Evolutionary conservation across 2,888 invertebrate species (phyloP).

Genomic region (Melieria picta): DNA sequence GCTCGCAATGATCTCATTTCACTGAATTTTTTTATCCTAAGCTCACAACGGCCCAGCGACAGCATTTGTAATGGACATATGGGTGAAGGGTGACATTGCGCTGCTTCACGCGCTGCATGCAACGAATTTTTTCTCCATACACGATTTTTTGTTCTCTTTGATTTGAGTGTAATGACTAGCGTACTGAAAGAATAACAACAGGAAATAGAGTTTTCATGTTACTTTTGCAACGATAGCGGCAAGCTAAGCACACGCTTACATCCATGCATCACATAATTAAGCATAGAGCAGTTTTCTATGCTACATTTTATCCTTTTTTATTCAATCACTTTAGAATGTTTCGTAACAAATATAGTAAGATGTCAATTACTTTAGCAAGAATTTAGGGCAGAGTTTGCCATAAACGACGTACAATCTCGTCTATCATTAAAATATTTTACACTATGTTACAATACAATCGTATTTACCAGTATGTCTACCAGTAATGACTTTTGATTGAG

Average conservation of each 20-base stretch:
- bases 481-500: neutral
- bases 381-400: no score
- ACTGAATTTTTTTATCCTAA: slow-evolving; percentile 53
- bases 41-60: slow-evolving; percentile 27
- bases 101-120: slow-evolving; percentile 3
- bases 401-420: no score
- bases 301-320: no score
- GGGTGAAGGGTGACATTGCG: slow-evolving; percentile 22
- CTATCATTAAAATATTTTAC: no score
- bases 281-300: no score
- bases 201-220: slow-evolving; percentile 17
- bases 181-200: slow-evolving; percentile 16
- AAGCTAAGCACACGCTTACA: neutral
- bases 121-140: no score
- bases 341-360: no score
- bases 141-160: slow-evolving; percentile 1
- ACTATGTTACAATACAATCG: no score
- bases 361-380: no score
- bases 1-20: slow-evolving; percentile 54
- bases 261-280: no score
- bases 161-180: slow-evolving; percentile 24
- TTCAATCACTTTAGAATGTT: no score
- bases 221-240: slow-evolving; percentile 1
- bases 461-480: neutral
- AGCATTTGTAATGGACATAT: neutral